A percentile compares a stretch with the other conserved stretches of the same genome.
These are phyloP conservation scores for Galeopsomyia nigrocyanea DNA, from an alignment of 2,888 invertebrate species.

Conservation along the genomic window DNA sequence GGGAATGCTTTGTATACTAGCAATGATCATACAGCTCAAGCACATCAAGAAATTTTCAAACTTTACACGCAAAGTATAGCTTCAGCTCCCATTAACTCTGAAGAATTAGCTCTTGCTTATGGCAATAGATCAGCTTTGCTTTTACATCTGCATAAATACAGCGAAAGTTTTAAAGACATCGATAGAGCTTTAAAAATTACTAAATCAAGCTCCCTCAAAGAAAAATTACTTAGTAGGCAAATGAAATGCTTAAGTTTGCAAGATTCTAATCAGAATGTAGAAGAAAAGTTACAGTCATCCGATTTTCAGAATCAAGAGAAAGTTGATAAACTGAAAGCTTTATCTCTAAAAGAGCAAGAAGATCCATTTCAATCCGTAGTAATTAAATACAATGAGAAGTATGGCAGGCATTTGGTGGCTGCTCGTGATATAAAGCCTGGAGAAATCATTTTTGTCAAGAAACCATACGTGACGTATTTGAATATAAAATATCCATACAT, in stretches of 20 bases:
- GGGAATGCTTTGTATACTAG: conserved; percentile 73
- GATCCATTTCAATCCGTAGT: conserved; percentile 75
- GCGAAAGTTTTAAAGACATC: conserved; percentile 79
- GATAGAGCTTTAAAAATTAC: conserved; percentile 73
- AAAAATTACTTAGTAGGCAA: conserved; percentile 75
- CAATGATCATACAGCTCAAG: conserved; percentile 22
- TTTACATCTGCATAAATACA: conserved; percentile 75
- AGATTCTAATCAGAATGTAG: conserved; percentile 47
- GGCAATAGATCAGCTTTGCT: conserved; percentile 85
- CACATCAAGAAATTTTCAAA: conserved; percentile 60
- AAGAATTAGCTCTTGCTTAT: conserved; percentile 76
- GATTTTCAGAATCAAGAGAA: not conserved
- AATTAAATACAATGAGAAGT: conserved; percentile 71
- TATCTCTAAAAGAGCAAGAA: conserved; percentile 54
- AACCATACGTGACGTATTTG: conserved; percentile 78
- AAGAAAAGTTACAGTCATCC: conserved; percentile 48
- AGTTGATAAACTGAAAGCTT: conserved; percentile 53
- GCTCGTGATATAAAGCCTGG: conserved; percentile 78
- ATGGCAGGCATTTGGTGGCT: conserved; percentile 82
- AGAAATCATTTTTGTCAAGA: conserved; percentile 83
- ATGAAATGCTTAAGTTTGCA: conserved; percentile 68
- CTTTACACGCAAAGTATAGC: conserved; percentile 78
- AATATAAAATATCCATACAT: conserved; percentile 71
- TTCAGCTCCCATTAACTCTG: conserved; percentile 73
- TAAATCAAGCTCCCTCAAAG: conserved; percentile 74